Conservation (phyloP, 53 echinoderm and acorn worm species). For the Apostichopus leukothele region DNA sequence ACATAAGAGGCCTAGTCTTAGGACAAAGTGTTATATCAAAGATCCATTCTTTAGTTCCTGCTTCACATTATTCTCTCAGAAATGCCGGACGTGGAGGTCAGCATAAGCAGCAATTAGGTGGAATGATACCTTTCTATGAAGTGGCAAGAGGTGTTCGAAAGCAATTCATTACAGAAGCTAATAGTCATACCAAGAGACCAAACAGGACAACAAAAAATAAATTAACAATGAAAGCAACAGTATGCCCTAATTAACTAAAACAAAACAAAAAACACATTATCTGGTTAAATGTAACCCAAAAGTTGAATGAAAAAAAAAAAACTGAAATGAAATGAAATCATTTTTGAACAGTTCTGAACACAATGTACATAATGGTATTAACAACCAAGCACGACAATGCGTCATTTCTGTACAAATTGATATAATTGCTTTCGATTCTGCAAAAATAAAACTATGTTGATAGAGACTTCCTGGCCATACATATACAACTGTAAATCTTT, state of each 20-base stretch:
- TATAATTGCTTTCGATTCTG: slow-evolving; percentile 11
- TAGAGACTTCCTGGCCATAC: slow-evolving; percentile 12
- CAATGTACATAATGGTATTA: background rate
- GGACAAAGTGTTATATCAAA: no score
- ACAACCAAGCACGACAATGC: background rate
- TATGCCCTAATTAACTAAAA: background rate
- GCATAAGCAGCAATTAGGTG: no score
- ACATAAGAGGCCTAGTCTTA: no score
- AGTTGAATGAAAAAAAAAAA: background rate
- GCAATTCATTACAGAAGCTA: no score
- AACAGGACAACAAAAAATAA: background rate
- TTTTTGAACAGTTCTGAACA: background rate
- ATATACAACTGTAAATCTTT: slow-evolving; percentile 21
- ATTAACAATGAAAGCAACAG: background rate
- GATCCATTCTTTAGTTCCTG: no score
- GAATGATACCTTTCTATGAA: no score
- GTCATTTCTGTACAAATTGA: slow-evolving; percentile 4
- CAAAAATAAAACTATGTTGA: slow-evolving; percentile 26
- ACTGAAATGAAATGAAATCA: background rate
- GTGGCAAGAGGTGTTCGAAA: no score
- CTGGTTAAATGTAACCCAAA: background rate
- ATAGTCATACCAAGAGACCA: background rate
- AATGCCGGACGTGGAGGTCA: no score
- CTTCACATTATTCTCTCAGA: no score
- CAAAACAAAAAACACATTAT: background rate